Evolutionary conservation across 2,888 invertebrate species (phyloP).

Genomic region (Hyposoter didymator): DNA sequence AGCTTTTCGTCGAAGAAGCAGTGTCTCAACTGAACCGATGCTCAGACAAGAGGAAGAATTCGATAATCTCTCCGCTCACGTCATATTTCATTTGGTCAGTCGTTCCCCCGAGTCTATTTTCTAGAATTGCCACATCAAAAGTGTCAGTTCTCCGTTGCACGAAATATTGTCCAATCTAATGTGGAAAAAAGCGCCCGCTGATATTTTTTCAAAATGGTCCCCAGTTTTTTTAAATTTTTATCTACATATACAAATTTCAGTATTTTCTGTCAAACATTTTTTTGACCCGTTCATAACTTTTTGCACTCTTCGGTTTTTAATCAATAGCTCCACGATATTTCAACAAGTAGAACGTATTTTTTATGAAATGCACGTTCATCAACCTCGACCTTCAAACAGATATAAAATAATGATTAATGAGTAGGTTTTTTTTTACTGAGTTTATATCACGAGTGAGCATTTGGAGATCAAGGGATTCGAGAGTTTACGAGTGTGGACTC

Average conservation of each 20-base stretch:
- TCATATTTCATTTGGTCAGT: constrained; percentile 16
- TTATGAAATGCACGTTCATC: neutral
- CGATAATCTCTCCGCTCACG: constrained; percentile 27
- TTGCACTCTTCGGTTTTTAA: neutral
- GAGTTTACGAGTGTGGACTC: neutral
- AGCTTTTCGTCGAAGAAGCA: constrained; percentile 14
- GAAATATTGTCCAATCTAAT: neutral
- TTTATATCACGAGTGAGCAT: neutral
- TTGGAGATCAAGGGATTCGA: neutral
- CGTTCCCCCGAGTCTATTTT: neutral
- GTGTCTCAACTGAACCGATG: neutral
- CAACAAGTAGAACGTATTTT: neutral
- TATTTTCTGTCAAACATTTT: neutral
- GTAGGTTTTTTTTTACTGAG: neutral
- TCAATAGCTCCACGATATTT: neutral
- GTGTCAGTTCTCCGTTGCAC: neutral
- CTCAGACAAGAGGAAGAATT: constrained; percentile 8
- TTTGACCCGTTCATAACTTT: neutral
- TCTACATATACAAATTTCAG: neutral
- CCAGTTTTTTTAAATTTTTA: neutral
- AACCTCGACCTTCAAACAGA: neutral
- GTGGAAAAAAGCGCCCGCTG: neutral
- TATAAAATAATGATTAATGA: too few species aligned
- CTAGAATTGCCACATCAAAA: neutral
- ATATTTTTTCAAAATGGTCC: neutral